Conservation (phyloP, 2,888 invertebrate genomes). For the Dryadula phaetusa region DNA sequence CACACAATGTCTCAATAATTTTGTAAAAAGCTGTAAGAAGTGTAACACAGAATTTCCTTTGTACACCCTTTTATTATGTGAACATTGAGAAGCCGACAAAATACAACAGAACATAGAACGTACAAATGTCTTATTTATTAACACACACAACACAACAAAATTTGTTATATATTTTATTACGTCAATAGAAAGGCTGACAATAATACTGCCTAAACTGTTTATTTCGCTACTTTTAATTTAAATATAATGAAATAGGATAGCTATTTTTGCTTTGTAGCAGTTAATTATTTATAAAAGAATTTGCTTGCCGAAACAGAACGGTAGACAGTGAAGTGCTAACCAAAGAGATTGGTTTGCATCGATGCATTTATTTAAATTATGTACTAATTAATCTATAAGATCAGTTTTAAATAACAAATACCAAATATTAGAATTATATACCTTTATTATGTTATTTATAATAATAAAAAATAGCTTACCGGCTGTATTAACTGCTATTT, state of each 20-base stretch:
- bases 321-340: background rate
- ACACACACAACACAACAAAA: background rate
- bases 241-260: slow-evolving; percentile 1
- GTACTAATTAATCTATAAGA: slow-evolving; percentile 8
- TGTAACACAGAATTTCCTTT: background rate
- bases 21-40: background rate
- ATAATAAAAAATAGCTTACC: background rate
- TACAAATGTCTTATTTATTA: background rate
- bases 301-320: background rate
- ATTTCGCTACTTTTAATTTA: background rate
- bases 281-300: slow-evolving; percentile 14
- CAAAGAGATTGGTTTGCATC: slow-evolving; percentile 5
- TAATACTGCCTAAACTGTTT: slow-evolving; percentile 5
- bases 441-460: background rate
- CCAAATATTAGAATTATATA: slow-evolving; percentile 9
- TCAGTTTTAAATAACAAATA: background rate
- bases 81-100: background rate
- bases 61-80: background rate
- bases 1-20: background rate
- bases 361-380: slow-evolving; percentile 28
- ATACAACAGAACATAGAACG: background rate
- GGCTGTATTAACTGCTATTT: background rate
- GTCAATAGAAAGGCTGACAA: slow-evolving; percentile 20
- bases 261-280: slow-evolving; percentile 14
- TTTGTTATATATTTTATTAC: background rate